Evolutionary conservation across 1,140 invertebrate genomes (phyloP).

Genomic region (Bombus haemorrhoidalis): DNA sequence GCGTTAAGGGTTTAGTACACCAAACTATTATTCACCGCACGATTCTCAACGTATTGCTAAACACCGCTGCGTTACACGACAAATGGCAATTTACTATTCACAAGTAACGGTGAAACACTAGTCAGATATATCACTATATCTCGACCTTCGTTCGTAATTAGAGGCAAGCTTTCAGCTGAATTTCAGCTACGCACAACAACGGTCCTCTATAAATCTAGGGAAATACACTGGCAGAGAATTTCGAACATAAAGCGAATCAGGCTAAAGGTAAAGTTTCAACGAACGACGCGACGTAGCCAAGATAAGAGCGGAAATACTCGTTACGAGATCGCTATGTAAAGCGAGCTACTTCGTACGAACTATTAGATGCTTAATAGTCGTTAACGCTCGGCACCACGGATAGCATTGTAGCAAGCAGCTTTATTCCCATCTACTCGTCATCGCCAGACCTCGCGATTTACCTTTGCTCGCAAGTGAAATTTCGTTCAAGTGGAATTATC

Average conservation of each 20-base stretch:
- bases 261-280: background rate
- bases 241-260: background rate
- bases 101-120: background rate
- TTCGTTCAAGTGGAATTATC: background rate
- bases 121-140: background rate
- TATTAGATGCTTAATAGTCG: constrained; percentile 13
- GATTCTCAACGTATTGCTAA: too few relatives aligned
- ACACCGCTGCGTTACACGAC: background rate
- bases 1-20: too few relatives aligned
- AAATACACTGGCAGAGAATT: background rate
- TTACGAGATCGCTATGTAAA: constrained; percentile 9
- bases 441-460: background rate
- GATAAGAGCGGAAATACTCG: constrained; percentile 24
- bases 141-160: background rate
- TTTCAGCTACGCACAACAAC: background rate
- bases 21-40: too few relatives aligned
- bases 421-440: background rate
- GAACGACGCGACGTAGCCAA: background rate
- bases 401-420: background rate
- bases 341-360: constrained; percentile 3
- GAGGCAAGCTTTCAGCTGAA: too few relatives aligned
- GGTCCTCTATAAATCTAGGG: background rate
- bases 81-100: background rate
- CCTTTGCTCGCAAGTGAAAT: background rate
- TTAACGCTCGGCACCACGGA: constrained; percentile 1